phyloP scores from a whole-genome alignment of 2,888 invertebrate genomes.

The Ichneumoninae sp. region DNA sequence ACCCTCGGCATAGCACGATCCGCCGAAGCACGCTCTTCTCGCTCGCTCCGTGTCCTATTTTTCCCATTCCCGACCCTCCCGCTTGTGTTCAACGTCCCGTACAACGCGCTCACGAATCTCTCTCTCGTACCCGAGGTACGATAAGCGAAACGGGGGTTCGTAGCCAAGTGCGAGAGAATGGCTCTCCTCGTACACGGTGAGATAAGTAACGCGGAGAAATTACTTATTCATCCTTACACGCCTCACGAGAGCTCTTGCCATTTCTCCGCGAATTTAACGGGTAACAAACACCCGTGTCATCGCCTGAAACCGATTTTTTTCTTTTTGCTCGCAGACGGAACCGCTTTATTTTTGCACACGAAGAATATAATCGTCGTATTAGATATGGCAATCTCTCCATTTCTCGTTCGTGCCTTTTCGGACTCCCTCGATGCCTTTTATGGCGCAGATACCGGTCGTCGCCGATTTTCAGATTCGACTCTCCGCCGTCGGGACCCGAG shows the following conservation, averaged over 20 bases:
- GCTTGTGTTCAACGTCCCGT: slow-evolving; percentile 24
- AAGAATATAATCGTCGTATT: background rate
- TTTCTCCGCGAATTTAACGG: background rate
- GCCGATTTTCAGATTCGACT: slow-evolving; percentile 53
- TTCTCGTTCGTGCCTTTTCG: slow-evolving; percentile 5
- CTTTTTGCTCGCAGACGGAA: background rate
- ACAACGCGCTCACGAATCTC: slow-evolving; percentile 45
- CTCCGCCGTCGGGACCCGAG: slow-evolving; percentile 25
- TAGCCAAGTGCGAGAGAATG: slow-evolving; percentile 15
- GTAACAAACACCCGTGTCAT: background rate
- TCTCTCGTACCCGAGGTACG: background rate
- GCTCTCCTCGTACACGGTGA: slow-evolving; percentile 12
- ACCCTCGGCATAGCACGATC: background rate
- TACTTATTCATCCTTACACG: slow-evolving; percentile 52
- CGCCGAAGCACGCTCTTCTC: slow-evolving; percentile 2
- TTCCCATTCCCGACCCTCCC: slow-evolving; percentile 13
- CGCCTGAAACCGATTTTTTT: background rate
- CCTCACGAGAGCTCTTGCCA: slow-evolving; percentile 13
- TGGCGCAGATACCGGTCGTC: slow-evolving; percentile 32
- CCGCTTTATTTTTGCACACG: background rate
- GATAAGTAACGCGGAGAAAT: slow-evolving; percentile 55
- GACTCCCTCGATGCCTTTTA: slow-evolving; percentile 47
- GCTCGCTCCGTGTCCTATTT: slow-evolving; percentile 41
- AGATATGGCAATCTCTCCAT: background rate
- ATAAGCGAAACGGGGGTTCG: slow-evolving; percentile 46